phyloP scores from a whole-genome alignment of 2,888 invertebrate species.

The Eilema caniola region DNA sequence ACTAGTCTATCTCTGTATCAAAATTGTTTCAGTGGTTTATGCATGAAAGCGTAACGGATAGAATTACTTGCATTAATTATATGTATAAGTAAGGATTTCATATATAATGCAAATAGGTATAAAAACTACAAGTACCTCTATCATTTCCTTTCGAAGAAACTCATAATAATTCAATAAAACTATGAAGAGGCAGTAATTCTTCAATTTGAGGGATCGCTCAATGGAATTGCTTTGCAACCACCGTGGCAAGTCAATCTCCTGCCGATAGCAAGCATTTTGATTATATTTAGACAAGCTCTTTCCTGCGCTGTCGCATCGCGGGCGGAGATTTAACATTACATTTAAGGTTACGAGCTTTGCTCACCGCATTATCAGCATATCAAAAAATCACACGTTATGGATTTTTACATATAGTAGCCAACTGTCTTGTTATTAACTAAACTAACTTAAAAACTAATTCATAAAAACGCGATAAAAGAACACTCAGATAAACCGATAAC shows the following conservation, averaged over 20 bases:
- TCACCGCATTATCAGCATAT: not conserved
- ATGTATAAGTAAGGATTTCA: too few relatives aligned
- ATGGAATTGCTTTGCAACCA: not conserved
- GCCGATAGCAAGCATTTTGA: slow-evolving; percentile 6
- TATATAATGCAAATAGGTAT: not conserved
- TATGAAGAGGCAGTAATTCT: slow-evolving; percentile 4
- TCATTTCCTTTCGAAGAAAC: not conserved
- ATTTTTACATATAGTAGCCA: not conserved
- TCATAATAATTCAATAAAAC: not conserved
- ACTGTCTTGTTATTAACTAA: not conserved
- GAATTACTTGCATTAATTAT: too few relatives aligned
- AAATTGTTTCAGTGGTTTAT: too few relatives aligned
- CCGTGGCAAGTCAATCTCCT: slow-evolving; percentile 9
- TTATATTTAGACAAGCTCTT: slow-evolving; percentile 8
- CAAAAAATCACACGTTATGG: not conserved
- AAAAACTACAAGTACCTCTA: not conserved
- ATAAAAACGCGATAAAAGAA: too few relatives aligned
- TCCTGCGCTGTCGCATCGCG: not conserved
- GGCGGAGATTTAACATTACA: not conserved
- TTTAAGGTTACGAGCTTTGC: not conserved
- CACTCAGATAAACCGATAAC: too few relatives aligned
- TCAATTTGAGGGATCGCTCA: slow-evolving; percentile 5
- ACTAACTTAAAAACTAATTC: too few relatives aligned
- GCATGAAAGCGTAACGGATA: too few relatives aligned
- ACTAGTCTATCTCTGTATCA: too few relatives aligned